Evolutionary conservation across 1,140 invertebrate species (phyloP).

Genomic region (Chrysopa pallens): DNA sequence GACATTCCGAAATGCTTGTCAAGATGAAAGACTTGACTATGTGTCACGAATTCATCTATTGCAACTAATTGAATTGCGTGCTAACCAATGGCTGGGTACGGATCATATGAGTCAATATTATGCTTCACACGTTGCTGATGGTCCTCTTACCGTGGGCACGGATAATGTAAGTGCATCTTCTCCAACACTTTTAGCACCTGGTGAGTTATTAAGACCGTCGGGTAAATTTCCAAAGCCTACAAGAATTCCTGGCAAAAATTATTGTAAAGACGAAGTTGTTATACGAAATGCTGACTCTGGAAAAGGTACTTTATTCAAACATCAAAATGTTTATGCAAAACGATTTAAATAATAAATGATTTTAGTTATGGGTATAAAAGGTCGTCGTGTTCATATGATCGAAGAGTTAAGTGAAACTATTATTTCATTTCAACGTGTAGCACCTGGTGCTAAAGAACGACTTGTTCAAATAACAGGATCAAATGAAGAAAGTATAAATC

Average conservation of each 20-base stretch:
- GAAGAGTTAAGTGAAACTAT: slow-evolving; percentile 94
- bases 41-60: slow-evolving; percentile 66
- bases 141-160: slow-evolving; percentile 15
- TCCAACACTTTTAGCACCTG: slow-evolving; percentile 43
- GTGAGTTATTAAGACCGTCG: slow-evolving; percentile 70
- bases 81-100: slow-evolving; percentile 64
- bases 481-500: slow-evolving; percentile 75
- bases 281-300: slow-evolving; percentile 86
- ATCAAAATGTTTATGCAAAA: slow-evolving; percentile 1
- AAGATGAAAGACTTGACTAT: slow-evolving; percentile 55
- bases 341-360: not conserved
- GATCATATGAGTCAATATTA: slow-evolving; percentile 70
- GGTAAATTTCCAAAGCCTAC: slow-evolving; percentile 78
- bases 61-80: slow-evolving; percentile 74
- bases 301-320: slow-evolving; percentile 49
- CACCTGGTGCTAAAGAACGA: slow-evolving; percentile 77
- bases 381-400: slow-evolving; percentile 90
- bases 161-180: slow-evolving; percentile 23
- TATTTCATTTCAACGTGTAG: slow-evolving; percentile 95
- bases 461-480: slow-evolving; percentile 84
- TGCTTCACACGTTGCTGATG: slow-evolving; percentile 43
- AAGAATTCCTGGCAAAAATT: slow-evolving; percentile 76
- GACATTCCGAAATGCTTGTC: slow-evolving; percentile 68
- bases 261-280: slow-evolving; percentile 84
- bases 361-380: slow-evolving; percentile 96